Evolutionary conservation across 2,888 invertebrate species (phyloP).

Genomic region (Palloptera scutellata): DNA sequence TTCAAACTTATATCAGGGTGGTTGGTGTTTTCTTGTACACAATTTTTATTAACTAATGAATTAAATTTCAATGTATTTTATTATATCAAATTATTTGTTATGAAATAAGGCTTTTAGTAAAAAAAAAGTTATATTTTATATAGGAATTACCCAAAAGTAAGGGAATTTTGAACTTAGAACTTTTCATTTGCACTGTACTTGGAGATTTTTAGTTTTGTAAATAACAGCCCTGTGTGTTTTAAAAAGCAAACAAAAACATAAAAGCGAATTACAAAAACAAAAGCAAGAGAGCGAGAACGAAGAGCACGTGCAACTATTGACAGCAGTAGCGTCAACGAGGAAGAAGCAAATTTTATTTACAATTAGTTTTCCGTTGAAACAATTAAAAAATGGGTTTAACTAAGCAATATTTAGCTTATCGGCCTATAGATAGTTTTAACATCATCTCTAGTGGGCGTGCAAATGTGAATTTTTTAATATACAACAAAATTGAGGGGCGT

Average conservation of each 20-base stretch:
- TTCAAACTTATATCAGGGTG: too few relatives aligned
- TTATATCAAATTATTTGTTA: too few relatives aligned
- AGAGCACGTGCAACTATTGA: conserved; percentile 34
- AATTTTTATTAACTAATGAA: too few relatives aligned
- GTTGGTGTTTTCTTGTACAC: too few relatives aligned
- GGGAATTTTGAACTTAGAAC: too few relatives aligned
- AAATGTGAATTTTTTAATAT: conserved; percentile 81
- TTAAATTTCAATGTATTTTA: too few relatives aligned
- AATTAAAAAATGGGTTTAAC: conserved; percentile 79
- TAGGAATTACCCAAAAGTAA: too few relatives aligned
- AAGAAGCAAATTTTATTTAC: not conserved
- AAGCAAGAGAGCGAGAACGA: conserved; percentile 10
- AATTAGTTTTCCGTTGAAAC: conserved; percentile 22
- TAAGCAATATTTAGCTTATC: conserved; percentile 93
- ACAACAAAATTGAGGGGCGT: conserved; percentile 80
- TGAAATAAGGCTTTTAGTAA: too few relatives aligned
- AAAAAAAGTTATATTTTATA: too few relatives aligned
- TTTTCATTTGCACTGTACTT: too few relatives aligned
- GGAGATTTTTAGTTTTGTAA: too few relatives aligned
- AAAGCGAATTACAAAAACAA: conserved; percentile 17
- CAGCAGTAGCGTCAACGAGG: not conserved
- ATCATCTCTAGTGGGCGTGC: conserved; percentile 83
- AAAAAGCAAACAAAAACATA: not conserved
- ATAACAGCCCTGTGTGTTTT: not conserved
- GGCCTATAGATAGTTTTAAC: conserved; percentile 84